Evolutionary conservation across 2,888 invertebrate species (phyloP).

Genomic region (Anoplius nigerrimus): DNA sequence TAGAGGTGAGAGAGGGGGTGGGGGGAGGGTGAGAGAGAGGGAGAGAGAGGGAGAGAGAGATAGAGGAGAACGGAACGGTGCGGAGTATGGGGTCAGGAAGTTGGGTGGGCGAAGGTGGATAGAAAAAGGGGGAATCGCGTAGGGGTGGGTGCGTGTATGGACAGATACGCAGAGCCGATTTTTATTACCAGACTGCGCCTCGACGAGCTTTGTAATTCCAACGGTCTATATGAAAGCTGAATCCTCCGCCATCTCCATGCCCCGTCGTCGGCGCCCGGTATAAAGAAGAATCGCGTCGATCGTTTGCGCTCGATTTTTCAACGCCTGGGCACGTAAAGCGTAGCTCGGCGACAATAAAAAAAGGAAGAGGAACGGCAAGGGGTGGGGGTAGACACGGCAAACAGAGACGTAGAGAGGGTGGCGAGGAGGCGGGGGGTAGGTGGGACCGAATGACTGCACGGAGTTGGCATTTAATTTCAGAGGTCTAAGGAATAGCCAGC

Average conservation of each 20-base stretch:
- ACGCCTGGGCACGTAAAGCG: too few species aligned
- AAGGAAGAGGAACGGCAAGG: too few species aligned
- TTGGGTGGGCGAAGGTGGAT: neutral
- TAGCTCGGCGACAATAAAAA: too few species aligned
- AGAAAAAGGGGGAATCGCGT: slow-evolving; percentile 13
- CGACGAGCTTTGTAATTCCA: slow-evolving; percentile 51
- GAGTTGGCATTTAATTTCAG: too few species aligned
- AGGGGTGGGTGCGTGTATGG: slow-evolving; percentile 44
- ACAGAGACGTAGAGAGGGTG: too few species aligned
- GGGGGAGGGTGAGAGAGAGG: slow-evolving; percentile 14
- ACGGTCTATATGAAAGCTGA: slow-evolving; percentile 46
- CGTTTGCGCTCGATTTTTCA: slow-evolving; percentile 20
- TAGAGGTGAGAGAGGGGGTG: slow-evolving; percentile 13
- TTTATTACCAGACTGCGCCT: slow-evolving; percentile 51
- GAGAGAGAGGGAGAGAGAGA: slow-evolving; percentile 15
- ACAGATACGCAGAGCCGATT: slow-evolving; percentile 55
- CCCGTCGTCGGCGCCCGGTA: slow-evolving; percentile 4
- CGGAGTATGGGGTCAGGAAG: slow-evolving; percentile 23
- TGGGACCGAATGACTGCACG: too few species aligned
- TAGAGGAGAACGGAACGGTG: slow-evolving; percentile 10
- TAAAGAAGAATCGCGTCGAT: slow-evolving; percentile 17
- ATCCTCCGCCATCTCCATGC: slow-evolving; percentile 4
- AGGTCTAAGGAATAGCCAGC: too few species aligned
- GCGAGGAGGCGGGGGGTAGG: too few species aligned
- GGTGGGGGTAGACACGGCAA: too few species aligned